Conservation (phyloP, 2,113 vertebrate species). For the Tiliqua scincoides region DNA sequence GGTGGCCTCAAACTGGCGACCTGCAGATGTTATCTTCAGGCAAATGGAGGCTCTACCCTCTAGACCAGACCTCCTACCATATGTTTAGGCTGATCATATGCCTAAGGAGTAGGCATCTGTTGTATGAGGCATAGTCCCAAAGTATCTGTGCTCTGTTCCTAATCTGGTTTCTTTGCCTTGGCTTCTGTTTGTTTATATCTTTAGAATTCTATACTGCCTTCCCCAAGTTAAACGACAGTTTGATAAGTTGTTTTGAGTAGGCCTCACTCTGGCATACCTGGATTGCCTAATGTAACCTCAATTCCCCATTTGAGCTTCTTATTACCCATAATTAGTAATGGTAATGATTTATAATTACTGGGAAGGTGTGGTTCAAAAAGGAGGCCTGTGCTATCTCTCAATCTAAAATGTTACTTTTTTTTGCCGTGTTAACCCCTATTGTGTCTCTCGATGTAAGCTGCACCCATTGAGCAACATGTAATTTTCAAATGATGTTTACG, state of each 20-base stretch:
- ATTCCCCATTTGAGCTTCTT: background rate
- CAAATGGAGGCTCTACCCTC: no score
- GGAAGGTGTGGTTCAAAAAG: background rate
- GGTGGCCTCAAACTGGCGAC: no score
- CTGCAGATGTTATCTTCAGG: no score
- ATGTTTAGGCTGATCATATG: no score
- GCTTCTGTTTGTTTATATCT: background rate
- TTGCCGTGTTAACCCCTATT: background rate
- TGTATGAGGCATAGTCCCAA: no score
- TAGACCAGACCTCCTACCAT: no score
- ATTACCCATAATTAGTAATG: background rate
- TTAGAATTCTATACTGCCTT: no score
- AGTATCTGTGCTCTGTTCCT: no score
- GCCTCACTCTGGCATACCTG: background rate
- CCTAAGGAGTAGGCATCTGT: no score
- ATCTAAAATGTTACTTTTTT: constrained; percentile 31
- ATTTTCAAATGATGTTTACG: background rate
- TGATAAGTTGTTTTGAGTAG: background rate
- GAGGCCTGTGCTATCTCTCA: background rate
- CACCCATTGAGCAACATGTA: background rate
- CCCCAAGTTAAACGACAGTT: background rate
- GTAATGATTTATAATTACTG: background rate
- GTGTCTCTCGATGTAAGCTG: constrained; percentile 34
- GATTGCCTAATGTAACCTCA: background rate
- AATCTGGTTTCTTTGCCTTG: background rate